A percentile compares a stretch with the other conserved stretches of the same genome.
Evolutionary conservation across 2,888 invertebrate genomes (phyloP).

Genomic region (Ctena decussata): DNA sequence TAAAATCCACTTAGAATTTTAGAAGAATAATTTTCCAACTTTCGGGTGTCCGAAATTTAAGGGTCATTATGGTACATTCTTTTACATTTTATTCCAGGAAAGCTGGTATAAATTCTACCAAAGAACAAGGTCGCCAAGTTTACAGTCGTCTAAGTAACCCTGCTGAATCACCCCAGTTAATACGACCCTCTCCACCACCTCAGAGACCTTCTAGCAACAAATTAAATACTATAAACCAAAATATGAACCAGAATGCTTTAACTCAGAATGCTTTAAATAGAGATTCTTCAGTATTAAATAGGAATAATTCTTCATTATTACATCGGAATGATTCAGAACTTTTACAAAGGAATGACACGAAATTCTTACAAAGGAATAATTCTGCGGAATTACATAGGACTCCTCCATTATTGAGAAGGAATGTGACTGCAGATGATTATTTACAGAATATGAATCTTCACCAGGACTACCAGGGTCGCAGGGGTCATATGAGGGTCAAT

Average conservation of each 20-base stretch:
- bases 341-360: background rate
- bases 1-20: too few species aligned
- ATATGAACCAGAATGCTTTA: slow-evolving; percentile 17
- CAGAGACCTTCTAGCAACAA: slow-evolving; percentile 53
- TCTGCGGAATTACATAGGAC: background rate
- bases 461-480: slow-evolving; percentile 76
- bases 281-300: background rate
- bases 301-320: background rate
- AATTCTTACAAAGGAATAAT: background rate
- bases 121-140: background rate
- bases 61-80: too few species aligned
- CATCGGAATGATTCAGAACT: background rate
- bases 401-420: background rate
- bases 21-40: too few species aligned
- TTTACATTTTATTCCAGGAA: background rate
- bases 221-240: slow-evolving; percentile 25
- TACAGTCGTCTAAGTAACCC: background rate
- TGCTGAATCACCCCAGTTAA: background rate
- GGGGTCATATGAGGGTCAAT: slow-evolving; percentile 70
- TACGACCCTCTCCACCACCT: background rate
- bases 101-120: background rate
- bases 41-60: too few species aligned
- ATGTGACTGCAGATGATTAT: slow-evolving; percentile 54
- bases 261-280: background rate
- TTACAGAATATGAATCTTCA: slow-evolving; percentile 73